Base-by-base conservation (phyloP, 2,113 vertebrate genomes). In the Cheilinus undulatus region DNA sequence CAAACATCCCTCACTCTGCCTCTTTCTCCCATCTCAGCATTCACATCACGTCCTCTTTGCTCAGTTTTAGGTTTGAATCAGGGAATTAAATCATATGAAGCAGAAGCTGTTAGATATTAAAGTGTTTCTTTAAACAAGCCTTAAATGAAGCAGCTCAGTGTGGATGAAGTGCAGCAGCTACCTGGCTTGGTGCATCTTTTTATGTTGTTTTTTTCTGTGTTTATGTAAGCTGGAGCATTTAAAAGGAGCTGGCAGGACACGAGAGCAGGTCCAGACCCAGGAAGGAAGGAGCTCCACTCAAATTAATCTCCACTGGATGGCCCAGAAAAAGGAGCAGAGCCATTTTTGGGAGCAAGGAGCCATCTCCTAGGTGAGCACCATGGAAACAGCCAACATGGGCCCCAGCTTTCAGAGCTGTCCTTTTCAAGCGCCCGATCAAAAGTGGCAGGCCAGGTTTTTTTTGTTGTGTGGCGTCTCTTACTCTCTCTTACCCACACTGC, bases 321-420 rank as follows among this genome's bases (percentile, higher is more conserved):
- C 76, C 80, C 51, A 82, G 79, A 70, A 88, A 34, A 92, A 92
- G 82, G 73, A 86, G 83, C 54, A 61, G 64, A 52, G 80, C 86
- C 89, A 91, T 94, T 91, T 91, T 90, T 92, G 78, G 81, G 83
- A 84, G 82, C 54, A 60, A 89, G 88, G 86, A 88, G 80, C 76
- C 84, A 89, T 94, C 91, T 92, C 93, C 93, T 88, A 83, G 91
- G 92, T 79, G 91, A 91, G 86, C 52, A 20, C 84, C 91, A 94
- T 94, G 88, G 93, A 86, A 93, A 94, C 93, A 81, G 82, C 81
- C 80, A 81, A 78, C 49, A 56, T 70, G 86, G 90, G 88, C 86
- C 89, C 77, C 89, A 74, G 88, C 86, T 84, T 86, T 80, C 58
- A 28, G 77, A 69, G 87, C 80, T 81, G 81, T 78, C 83, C 89